Evolutionary conservation across 2,888 invertebrate species (phyloP).

Genomic region (Lacanobia oleracea): DNA sequence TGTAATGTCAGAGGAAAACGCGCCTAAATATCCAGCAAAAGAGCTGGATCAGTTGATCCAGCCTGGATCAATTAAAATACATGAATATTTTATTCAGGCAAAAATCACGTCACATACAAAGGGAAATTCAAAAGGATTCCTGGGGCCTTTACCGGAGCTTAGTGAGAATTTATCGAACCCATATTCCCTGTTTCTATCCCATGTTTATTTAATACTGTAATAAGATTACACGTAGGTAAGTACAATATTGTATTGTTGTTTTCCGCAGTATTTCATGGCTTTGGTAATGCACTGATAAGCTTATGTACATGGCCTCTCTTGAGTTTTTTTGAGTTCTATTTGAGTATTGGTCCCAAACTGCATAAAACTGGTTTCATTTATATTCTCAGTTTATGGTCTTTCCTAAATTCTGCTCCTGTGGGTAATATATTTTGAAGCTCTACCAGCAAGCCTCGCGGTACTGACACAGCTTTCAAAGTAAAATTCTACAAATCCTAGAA

Average conservation of each 20-base stretch:
- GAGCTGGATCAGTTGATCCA: conserved; percentile 5
- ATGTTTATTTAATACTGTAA: conserved; percentile 55
- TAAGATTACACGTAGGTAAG: conserved; percentile 41
- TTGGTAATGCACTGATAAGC: background rate
- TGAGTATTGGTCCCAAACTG: background rate
- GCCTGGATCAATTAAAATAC: conserved; percentile 29
- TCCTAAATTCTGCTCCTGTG: background rate
- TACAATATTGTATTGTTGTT: conserved; percentile 21
- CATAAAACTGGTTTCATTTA: background rate
- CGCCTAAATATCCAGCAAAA: background rate
- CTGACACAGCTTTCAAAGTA: background rate
- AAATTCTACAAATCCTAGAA: conserved; percentile 4
- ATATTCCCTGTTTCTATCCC: conserved; percentile 32
- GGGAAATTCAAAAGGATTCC: conserved; percentile 50
- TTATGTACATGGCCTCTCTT: too few relatives aligned
- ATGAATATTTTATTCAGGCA: conserved; percentile 21
- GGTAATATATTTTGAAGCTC: background rate
- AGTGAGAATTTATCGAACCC: conserved; percentile 54
- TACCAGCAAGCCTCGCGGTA: background rate
- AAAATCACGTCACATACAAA: conserved; percentile 41
- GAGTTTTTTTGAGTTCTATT: background rate
- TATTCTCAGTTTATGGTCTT: background rate
- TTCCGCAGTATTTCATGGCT: conserved; percentile 8
- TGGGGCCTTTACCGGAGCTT: conserved; percentile 44
- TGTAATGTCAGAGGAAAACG: background rate